phyloP scores from a whole-genome alignment of 2,888 invertebrate species.

The Zhengitettix transpicula region DNA sequence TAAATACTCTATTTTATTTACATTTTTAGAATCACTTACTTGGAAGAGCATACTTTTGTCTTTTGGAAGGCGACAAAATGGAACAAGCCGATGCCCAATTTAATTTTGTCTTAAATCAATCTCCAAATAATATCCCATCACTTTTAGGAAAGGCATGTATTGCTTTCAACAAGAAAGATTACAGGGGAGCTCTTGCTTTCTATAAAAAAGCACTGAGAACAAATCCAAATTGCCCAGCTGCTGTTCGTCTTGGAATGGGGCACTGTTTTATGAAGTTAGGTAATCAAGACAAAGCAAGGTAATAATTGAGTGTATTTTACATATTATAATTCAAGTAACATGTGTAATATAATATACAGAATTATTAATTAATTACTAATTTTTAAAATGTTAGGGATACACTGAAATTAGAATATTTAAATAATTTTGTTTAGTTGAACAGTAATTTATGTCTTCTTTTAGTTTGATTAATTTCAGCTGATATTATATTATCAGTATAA shows the following conservation, averaged over 20 bases:
- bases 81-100: constrained; percentile 99
- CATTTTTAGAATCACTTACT: constrained; percentile 74
- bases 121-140: constrained; percentile 91
- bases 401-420: too few relatives aligned
- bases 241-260: constrained; percentile 92
- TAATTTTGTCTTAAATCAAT: constrained; percentile 93
- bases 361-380: neutral
- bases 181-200: constrained; percentile 84
- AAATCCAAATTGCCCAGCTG: constrained; percentile 93
- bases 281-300: constrained; percentile 88
- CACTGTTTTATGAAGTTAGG: constrained; percentile 95
- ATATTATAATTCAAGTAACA: neutral
- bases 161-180: constrained; percentile 94
- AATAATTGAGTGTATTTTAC: constrained; percentile 11
- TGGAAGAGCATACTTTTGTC: constrained; percentile 93
- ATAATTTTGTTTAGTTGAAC: too few relatives aligned
- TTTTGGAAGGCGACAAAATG: constrained; percentile 97
- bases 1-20: neutral
- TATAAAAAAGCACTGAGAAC: constrained; percentile 95
- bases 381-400: neutral
- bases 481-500: too few relatives aligned
- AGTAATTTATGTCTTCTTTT: too few relatives aligned
- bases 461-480: too few relatives aligned
- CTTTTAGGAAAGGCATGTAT: constrained; percentile 97
- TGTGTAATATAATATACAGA: neutral